phyloP scores from a whole-genome alignment of 2,797 vertebrate genomes.

The Brotula barbata region DNA sequence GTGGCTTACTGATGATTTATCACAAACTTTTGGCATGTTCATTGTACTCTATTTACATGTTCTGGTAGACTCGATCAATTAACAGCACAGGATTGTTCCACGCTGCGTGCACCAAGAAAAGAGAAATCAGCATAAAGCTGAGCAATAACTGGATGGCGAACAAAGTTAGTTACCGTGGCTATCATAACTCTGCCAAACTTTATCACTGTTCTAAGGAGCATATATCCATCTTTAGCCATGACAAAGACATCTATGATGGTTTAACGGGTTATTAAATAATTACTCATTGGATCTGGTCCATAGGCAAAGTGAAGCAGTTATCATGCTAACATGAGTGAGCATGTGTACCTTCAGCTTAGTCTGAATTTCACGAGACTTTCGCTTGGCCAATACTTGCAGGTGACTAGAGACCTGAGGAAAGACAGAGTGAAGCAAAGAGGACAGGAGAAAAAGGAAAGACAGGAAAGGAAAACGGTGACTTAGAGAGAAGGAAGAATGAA shows the following conservation, averaged over 20 bases:
- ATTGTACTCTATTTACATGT: too few relatives aligned
- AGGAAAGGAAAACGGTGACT: slow-evolving; percentile 74
- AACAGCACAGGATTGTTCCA: too few relatives aligned
- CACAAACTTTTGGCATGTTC: too few relatives aligned
- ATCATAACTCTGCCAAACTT: too few relatives aligned
- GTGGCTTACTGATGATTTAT: too few relatives aligned
- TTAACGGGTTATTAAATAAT: slow-evolving; percentile 22
- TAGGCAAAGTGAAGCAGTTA: slow-evolving; percentile 57
- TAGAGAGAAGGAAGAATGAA: slow-evolving; percentile 67
- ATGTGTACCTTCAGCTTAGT: slow-evolving; percentile 95
- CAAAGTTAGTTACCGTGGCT: too few relatives aligned
- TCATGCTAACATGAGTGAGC: slow-evolving; percentile 51
- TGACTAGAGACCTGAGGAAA: slow-evolving; percentile 97
- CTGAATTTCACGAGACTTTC: slow-evolving; percentile 98
- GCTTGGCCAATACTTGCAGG: slow-evolving; percentile 97
- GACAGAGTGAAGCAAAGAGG: slow-evolving; percentile 76
- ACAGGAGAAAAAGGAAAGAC: slow-evolving; percentile 61
- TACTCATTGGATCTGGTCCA: slow-evolving; percentile 23
- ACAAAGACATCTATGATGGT: slow-evolving; percentile 3
- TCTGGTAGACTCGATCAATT: too few relatives aligned
- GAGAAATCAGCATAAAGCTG: too few relatives aligned
- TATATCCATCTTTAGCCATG: slow-evolving; percentile 1
- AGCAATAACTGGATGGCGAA: too few relatives aligned
- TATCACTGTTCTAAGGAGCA: too few relatives aligned
- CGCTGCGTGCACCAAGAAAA: too few relatives aligned